These are phyloP conservation scores for Drosophila limbata DNA, from an alignment of 2,888 invertebrate genomes.

Conservation along the genomic window DNA sequence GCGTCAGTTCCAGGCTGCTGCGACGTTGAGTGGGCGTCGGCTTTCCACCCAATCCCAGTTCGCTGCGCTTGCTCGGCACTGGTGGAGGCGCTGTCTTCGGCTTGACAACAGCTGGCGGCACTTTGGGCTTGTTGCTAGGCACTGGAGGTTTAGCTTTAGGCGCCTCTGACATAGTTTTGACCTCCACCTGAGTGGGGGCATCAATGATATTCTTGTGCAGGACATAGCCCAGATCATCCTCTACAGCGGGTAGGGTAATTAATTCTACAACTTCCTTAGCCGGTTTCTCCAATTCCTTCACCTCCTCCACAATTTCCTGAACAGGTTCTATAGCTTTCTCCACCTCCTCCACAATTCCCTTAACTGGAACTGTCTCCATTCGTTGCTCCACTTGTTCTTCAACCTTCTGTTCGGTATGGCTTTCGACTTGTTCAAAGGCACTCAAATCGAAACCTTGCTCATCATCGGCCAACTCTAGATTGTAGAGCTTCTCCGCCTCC, in stretches of 20 bases:
- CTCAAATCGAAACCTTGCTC: slow-evolving; percentile 77
- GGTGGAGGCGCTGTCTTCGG: slow-evolving; percentile 73
- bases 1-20: slow-evolving; percentile 54
- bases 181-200: slow-evolving; percentile 3
- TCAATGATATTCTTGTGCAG: slow-evolving; percentile 79
- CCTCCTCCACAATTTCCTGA: not conserved
- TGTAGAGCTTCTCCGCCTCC: slow-evolving; percentile 79
- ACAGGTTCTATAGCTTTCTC: not conserved
- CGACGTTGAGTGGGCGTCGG: slow-evolving; percentile 73
- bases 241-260: slow-evolving; percentile 20
- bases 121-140: slow-evolving; percentile 63
- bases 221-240: slow-evolving; percentile 75
- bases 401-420: not conserved
- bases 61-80: slow-evolving; percentile 76
- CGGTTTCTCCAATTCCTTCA: not conserved
- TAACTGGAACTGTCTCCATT: not conserved
- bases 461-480: slow-evolving; percentile 70
- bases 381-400: not conserved
- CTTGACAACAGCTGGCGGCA: slow-evolving; percentile 45
- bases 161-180: not conserved
- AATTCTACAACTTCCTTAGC: not conserved
- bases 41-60: slow-evolving; percentile 39
- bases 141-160: slow-evolving; percentile 61
- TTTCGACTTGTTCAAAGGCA: slow-evolving; percentile 67
- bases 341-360: not conserved